A percentile compares a stretch with the other conserved stretches of the same genome.
Conservation (phyloP, 2,797 vertebrate species). For the Phoxinus dragarum region DNA sequence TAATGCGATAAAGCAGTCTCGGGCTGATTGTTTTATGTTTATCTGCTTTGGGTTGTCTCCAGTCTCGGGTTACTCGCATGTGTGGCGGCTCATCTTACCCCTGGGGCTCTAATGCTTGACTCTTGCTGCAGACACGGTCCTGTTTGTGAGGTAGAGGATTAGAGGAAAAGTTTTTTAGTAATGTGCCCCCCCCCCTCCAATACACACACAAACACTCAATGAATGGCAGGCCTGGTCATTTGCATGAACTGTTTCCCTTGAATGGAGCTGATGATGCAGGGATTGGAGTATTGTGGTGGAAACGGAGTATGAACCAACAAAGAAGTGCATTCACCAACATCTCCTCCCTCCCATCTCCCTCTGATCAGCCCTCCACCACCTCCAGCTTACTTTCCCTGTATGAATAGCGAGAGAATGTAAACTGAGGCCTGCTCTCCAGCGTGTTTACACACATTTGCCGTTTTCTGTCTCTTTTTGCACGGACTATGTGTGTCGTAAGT, state of each 20-base stretch:
- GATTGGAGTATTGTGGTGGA: slow-evolving; percentile 82
- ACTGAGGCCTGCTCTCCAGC: neutral
- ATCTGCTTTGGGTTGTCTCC: slow-evolving; percentile 42
- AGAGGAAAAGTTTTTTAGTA: slow-evolving; percentile 42
- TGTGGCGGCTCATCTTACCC: slow-evolving; percentile 28
- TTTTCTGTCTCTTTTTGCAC: slow-evolving; percentile 24
- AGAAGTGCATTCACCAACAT: slow-evolving; percentile 77
- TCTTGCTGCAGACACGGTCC: slow-evolving; percentile 34
- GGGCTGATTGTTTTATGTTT: slow-evolving; percentile 42
- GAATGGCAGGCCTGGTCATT: slow-evolving; percentile 75
- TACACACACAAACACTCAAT: slow-evolving; percentile 57
- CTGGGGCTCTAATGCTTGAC: slow-evolving; percentile 36
- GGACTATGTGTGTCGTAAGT: slow-evolving; percentile 17
- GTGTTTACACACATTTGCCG: slow-evolving; percentile 18
- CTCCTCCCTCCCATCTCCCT: slow-evolving; percentile 62
- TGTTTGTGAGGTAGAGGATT: slow-evolving; percentile 46
- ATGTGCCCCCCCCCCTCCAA: slow-evolving; percentile 43
- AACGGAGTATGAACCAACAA: slow-evolving; percentile 85
- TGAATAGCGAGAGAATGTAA: slow-evolving; percentile 18
- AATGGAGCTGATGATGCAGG: slow-evolving; percentile 85
- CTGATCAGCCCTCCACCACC: slow-evolving; percentile 57
- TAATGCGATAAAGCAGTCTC: slow-evolving; percentile 28
- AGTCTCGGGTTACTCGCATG: slow-evolving; percentile 43
- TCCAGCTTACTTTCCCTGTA: slow-evolving; percentile 53
- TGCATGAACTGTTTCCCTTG: slow-evolving; percentile 85